Evolutionary conservation across 2,797 vertebrate species (phyloP).

Genomic region (Brotula barbata): DNA sequence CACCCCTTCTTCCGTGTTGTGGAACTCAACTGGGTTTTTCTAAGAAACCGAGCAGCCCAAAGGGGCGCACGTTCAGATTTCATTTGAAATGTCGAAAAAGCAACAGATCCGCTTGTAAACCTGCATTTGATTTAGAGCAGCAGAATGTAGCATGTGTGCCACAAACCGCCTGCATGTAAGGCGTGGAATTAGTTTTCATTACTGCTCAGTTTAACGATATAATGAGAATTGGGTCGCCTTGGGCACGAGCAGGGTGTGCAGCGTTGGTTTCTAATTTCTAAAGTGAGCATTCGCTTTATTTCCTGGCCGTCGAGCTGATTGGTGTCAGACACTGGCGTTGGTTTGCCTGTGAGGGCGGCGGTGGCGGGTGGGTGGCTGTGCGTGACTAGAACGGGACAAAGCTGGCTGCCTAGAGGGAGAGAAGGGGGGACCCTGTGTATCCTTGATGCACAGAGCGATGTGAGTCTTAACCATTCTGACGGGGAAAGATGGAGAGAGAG

Average conservation of each 20-base stretch:
- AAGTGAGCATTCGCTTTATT: conserved; percentile 6
- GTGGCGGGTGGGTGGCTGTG: conserved; percentile 49
- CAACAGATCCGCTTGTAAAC: conserved; percentile 7
- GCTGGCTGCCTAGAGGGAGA: conserved; percentile 66
- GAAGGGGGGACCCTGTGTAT: conserved; percentile 58
- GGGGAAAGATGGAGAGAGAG: conserved; percentile 75
- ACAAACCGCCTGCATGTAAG: background rate
- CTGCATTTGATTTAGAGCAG: background rate
- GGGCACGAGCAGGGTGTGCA: background rate
- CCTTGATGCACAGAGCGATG: conserved; percentile 62
- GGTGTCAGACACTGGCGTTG: background rate
- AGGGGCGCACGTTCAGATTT: conserved; percentile 29
- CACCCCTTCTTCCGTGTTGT: conserved; percentile 60
- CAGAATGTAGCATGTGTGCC: conserved; percentile 1
- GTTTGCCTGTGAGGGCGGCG: conserved; percentile 15
- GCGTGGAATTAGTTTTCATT: background rate
- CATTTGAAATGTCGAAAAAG: conserved; percentile 18
- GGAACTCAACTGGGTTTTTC: conserved; percentile 54
- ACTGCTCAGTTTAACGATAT: conserved; percentile 17
- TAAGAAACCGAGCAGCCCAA: conserved; percentile 45
- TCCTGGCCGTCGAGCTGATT: conserved; percentile 9
- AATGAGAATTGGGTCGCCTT: conserved; percentile 6
- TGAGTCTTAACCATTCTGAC: conserved; percentile 79
- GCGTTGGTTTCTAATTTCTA: background rate
- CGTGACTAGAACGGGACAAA: conserved; percentile 78